Conservation (phyloP, 2,113 vertebrate species). For the Carettochelys insculpta region DNA sequence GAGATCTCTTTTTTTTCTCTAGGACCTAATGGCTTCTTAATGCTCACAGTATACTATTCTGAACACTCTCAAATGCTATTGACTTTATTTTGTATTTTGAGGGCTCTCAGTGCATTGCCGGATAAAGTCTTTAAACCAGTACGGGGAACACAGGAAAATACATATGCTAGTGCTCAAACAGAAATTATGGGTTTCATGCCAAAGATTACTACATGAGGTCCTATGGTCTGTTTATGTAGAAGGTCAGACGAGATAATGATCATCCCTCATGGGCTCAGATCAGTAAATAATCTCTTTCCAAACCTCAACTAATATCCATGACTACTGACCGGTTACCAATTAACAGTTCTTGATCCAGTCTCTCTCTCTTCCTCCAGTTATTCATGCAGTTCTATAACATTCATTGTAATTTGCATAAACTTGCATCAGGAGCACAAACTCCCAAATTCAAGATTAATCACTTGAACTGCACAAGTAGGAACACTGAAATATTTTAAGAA, state of each 20-base stretch:
- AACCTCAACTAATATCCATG: not conserved
- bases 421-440: not conserved
- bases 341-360: not conserved
- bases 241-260: not conserved
- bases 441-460: not conserved
- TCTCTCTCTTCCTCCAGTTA: not conserved
- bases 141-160: not conserved
- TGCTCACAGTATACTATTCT: not conserved
- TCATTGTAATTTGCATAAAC: not conserved
- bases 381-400: not conserved
- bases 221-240: not conserved
- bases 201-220: not conserved
- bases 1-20: not conserved
- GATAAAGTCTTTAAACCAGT: not conserved
- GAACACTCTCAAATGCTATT: not conserved
- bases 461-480: too few species aligned
- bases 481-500: too few species aligned
- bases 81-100: not conserved
- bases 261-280: not conserved
- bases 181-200: not conserved
- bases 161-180: not conserved
- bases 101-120: not conserved
- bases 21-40: not conserved
- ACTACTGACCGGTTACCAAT: not conserved
- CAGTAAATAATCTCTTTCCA: not conserved